Evolutionary conservation across 2,888 invertebrate genomes (phyloP).

Genomic region (Rhingia rostrata): DNA sequence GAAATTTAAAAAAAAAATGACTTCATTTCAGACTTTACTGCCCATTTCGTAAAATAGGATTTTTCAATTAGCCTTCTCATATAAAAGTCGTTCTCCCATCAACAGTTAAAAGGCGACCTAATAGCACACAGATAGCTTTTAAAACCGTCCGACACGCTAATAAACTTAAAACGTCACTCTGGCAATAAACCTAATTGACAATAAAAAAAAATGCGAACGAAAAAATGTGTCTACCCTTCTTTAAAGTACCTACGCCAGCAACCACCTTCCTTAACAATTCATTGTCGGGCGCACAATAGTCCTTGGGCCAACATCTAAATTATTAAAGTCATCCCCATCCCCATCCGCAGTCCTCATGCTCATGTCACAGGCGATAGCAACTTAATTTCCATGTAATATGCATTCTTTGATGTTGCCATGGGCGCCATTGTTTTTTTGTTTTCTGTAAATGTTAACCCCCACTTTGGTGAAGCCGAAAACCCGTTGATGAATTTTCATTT

Average conservation of each 20-base stretch:
- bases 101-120: slow-evolving; percentile 21
- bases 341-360: no score
- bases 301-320: slow-evolving; percentile 58
- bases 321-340: slow-evolving; percentile 54
- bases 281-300: slow-evolving; percentile 6
- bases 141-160: slow-evolving; percentile 31
- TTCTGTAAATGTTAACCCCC: neutral
- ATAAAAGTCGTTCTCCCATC: slow-evolving; percentile 25
- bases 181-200: slow-evolving; percentile 48
- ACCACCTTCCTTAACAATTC: slow-evolving; percentile 1
- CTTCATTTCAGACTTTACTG: neutral
- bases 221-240: slow-evolving; percentile 1
- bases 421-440: neutral
- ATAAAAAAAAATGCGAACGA: slow-evolving; percentile 8
- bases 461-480: neutral
- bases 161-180: slow-evolving; percentile 35
- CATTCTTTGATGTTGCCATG: slow-evolving; percentile 54
- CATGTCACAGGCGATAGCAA: slow-evolving; percentile 45
- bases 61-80: slow-evolving; percentile 1
- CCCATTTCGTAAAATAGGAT: neutral
- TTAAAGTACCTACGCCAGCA: neutral
- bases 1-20: neutral
- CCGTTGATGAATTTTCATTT: slow-evolving; percentile 39
- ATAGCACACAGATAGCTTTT: slow-evolving; percentile 22
- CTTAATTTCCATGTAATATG: slow-evolving; percentile 63